These are phyloP conservation scores for Xiphorhynchus elegans DNA, from an alignment of 2,113 vertebrate species.

Conservation along the genomic window DNA sequence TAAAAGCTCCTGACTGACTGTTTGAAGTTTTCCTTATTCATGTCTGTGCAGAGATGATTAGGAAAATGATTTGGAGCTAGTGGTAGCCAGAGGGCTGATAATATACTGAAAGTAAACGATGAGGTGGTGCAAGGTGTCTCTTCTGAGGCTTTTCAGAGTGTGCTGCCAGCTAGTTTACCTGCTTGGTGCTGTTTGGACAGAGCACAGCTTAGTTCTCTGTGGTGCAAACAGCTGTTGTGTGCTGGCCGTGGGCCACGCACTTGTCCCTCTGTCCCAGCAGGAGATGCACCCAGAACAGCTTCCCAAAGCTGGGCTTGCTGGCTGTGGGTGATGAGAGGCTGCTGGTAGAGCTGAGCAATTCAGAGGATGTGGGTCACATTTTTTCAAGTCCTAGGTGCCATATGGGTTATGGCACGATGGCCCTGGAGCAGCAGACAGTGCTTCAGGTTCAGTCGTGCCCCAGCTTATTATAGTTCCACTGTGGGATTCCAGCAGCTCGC, in stretches of 20 bases:
- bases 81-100: neutral
- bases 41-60: neutral
- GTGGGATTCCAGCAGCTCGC: constrained; percentile 8
- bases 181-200: neutral
- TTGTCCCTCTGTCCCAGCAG: neutral
- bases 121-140: neutral
- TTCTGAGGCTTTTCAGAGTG: neutral
- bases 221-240: neutral
- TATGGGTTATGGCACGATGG: neutral
- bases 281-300: neutral
- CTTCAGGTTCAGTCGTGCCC: constrained; percentile 19
- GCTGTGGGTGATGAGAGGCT: neutral
- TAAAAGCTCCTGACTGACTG: neutral
- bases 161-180: neutral
- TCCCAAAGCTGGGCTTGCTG: neutral
- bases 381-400: neutral
- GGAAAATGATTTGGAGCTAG: neutral
- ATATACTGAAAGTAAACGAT: neutral
- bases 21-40: neutral
- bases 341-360: neutral
- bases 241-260: rapidly evolving
- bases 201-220: neutral
- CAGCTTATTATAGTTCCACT: constrained; percentile 10
- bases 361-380: constrained; percentile 7
- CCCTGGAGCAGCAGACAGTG: neutral